Evolutionary conservation across 2,888 invertebrate genomes (phyloP).

Genomic region (Volucella inflata): DNA sequence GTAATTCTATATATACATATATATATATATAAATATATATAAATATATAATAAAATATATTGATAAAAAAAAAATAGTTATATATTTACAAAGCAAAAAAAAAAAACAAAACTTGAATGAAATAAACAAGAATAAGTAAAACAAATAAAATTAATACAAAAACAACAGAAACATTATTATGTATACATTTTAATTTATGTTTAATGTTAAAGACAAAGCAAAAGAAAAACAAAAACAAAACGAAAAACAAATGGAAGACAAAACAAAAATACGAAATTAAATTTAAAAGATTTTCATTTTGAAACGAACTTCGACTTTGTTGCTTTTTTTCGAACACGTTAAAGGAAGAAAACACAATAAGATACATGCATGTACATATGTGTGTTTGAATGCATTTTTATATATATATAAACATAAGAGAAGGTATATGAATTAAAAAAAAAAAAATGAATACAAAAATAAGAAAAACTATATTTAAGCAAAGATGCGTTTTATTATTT

Average conservation of each 20-base stretch:
- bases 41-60: conserved; percentile 42
- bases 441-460: conserved; percentile 61
- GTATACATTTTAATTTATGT: conserved; percentile 44
- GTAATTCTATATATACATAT: conserved; percentile 25
- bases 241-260: conserved; percentile 52
- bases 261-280: conserved; percentile 25
- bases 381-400: conserved; percentile 69
- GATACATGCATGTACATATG: conserved; percentile 61
- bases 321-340: conserved; percentile 49
- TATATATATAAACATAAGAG: conserved; percentile 74
- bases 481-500: conserved; percentile 28
- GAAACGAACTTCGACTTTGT: conserved; percentile 65
- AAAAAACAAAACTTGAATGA: conserved; percentile 15
- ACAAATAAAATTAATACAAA: not conserved
- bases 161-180: not conserved
- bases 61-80: conserved; percentile 50
- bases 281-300: conserved; percentile 36
- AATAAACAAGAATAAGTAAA: not conserved
- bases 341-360: conserved; percentile 53
- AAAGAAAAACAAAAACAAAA: conserved; percentile 15
- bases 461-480: conserved; percentile 1
- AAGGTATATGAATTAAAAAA: conserved; percentile 74
- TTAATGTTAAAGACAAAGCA: conserved; percentile 37
- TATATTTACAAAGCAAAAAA: conserved; percentile 52
- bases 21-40: conserved; percentile 5